These are phyloP conservation scores for Sarcophaga caerulescens DNA, from an alignment of 2,888 invertebrate species.

Conservation along the genomic window DNA sequence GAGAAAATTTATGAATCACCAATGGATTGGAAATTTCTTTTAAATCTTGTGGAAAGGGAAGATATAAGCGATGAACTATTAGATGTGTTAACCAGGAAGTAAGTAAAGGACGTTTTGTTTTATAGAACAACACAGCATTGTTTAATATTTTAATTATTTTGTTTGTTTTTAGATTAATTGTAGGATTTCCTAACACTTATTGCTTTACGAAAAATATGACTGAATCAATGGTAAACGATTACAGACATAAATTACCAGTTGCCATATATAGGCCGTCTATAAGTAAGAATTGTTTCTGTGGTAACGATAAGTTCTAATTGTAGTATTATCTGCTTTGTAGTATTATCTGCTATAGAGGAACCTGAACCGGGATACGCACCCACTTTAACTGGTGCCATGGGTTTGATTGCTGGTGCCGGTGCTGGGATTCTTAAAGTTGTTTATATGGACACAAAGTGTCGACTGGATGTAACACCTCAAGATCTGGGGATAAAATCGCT, in stretches of 20 bases:
- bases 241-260: conserved; percentile 85
- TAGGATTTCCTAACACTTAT: conserved; percentile 90
- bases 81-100: conserved; percentile 75
- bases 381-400: conserved; percentile 74
- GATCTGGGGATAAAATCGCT: conserved; percentile 71
- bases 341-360: conserved; percentile 72
- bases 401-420: conserved; percentile 73
- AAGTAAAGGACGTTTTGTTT: background rate
- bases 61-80: conserved; percentile 68
- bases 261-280: conserved; percentile 94
- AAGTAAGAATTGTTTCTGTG: conserved; percentile 80
- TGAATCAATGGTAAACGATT: conserved; percentile 89
- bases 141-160: too few relatives aligned
- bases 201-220: conserved; percentile 94
- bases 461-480: conserved; percentile 74
- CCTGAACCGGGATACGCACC: conserved; percentile 75
- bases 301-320: too few relatives aligned
- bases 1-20: conserved; percentile 82
- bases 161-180: conserved; percentile 69
- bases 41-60: conserved; percentile 71
- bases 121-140: background rate
- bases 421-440: conserved; percentile 74
- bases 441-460: conserved; percentile 62
- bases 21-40: conserved; percentile 74
- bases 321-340: conserved; percentile 73